Evolutionary conservation across 2,113 vertebrate species (phyloP).

Genomic region (Rhegmatorhina hoffmannsi): DNA sequence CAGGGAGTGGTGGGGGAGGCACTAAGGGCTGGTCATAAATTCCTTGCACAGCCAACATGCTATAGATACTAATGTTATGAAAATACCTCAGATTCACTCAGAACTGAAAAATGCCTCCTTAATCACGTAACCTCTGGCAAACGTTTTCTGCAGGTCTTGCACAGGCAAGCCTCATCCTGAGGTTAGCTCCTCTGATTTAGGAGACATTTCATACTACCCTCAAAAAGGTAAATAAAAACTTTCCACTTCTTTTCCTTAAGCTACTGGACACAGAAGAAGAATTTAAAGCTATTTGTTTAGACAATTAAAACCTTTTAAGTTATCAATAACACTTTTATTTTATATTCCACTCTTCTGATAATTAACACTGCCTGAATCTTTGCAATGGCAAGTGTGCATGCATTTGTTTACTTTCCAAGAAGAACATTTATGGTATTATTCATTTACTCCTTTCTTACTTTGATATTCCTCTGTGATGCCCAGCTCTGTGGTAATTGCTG

Average conservation of each 20-base stretch:
- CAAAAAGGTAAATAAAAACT: background rate
- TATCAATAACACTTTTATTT: background rate
- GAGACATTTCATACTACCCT: background rate
- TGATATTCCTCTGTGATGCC: background rate
- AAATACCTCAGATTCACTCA: conserved; percentile 36
- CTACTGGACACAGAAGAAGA: background rate
- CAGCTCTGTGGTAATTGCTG: background rate
- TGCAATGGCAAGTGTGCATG: background rate
- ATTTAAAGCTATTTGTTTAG: conserved; percentile 2
- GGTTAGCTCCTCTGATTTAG: background rate
- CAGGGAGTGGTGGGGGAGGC: conserved; percentile 26
- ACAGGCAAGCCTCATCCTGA: conserved; percentile 32
- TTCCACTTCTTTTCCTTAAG: background rate
- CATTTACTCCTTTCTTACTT: background rate
- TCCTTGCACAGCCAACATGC: conserved; percentile 36
- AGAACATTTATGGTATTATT: background rate
- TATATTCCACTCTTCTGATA: background rate
- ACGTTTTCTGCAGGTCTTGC: background rate
- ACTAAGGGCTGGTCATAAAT: conserved; percentile 52
- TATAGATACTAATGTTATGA: conserved; percentile 31
- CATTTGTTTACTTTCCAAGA: background rate
- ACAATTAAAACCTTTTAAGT: background rate
- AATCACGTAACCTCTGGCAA: conserved; percentile 31
- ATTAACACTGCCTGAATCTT: background rate
- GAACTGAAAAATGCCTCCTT: conserved; percentile 29